phyloP scores from a whole-genome alignment of 37 sponge, comb jelly and placozoan species.

The Halisarca cf. caerulea region DNA sequence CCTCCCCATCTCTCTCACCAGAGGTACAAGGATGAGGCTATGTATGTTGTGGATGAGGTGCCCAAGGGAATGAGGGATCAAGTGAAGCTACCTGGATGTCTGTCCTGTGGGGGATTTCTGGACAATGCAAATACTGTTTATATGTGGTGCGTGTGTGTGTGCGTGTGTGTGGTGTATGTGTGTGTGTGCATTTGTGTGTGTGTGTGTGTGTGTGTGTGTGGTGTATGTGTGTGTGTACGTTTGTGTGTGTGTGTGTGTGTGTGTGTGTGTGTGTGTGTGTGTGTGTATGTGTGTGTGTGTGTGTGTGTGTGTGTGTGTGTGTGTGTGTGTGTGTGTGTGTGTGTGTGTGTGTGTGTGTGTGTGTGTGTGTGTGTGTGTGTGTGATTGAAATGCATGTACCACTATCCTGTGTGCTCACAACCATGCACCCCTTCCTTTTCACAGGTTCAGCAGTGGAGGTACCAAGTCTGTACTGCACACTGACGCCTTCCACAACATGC shows the following conservation, averaged over 20 bases:
- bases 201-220: neutral
- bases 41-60: constrained; percentile 65
- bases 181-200: no score
- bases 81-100: constrained; percentile 47
- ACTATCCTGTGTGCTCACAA: neutral
- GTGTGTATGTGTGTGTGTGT: constrained; percentile 26
- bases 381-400: neutral
- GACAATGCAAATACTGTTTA: constrained; percentile 33
- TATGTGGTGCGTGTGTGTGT: constrained; percentile 49
- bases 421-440: constrained; percentile 34
- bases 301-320: neutral
- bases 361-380: neutral
- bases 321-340: constrained; percentile 47
- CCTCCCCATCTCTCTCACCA: neutral
- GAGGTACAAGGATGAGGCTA: constrained; percentile 53
- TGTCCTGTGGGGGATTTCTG: constrained; percentile 67
- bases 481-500: constrained; percentile 70
- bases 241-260: neutral
- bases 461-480: constrained; percentile 84
- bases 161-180: neutral
- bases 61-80: constrained; percentile 50
- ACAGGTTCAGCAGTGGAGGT: constrained; percentile 86
- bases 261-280: neutral
- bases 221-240: constrained; percentile 39
- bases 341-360: no score